A percentile compares a stretch with the other conserved stretches of the same genome.
Evolutionary conservation across 2,113 vertebrate species (phyloP).

Genomic region (Clarias gariepinus): DNA sequence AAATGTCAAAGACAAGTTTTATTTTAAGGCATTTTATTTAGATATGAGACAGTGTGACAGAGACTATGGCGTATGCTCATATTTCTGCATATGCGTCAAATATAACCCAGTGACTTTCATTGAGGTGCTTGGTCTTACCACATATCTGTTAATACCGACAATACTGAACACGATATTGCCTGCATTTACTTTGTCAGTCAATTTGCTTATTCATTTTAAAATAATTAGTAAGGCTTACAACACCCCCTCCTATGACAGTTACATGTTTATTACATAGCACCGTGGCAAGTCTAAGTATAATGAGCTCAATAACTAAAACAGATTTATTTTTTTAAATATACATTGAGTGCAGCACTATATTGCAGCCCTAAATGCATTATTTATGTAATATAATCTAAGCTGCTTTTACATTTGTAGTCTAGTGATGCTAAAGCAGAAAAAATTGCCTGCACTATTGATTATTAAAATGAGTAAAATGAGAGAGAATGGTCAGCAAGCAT

Average conservation of each 20-base stretch:
- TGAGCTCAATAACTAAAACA: constrained; percentile 31
- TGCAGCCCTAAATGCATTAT: constrained; percentile 47
- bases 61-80: background rate
- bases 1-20: background rate
- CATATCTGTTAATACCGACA: background rate
- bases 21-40: constrained; percentile 30
- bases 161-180: background rate
- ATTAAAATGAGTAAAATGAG: constrained; percentile 50
- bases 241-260: background rate
- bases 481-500: constrained; percentile 51
- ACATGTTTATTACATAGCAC: background rate
- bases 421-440: constrained; percentile 53
- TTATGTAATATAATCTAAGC: constrained; percentile 48
- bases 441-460: constrained; percentile 64
- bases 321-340: constrained; percentile 33
- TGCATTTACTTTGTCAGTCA: background rate
- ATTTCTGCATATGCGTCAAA: background rate
- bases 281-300: constrained; percentile 25
- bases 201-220: background rate
- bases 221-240: background rate
- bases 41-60: constrained; percentile 21
- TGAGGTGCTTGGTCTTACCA: background rate
- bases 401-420: constrained; percentile 53
- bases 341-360: constrained; percentile 8
- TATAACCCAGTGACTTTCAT: background rate